Percentiles rank a stretch among this genome's conserved stretches.
phyloP scores from a whole-genome alignment of 2,113 vertebrate species.

The Pollimyrus isidori region DNA sequence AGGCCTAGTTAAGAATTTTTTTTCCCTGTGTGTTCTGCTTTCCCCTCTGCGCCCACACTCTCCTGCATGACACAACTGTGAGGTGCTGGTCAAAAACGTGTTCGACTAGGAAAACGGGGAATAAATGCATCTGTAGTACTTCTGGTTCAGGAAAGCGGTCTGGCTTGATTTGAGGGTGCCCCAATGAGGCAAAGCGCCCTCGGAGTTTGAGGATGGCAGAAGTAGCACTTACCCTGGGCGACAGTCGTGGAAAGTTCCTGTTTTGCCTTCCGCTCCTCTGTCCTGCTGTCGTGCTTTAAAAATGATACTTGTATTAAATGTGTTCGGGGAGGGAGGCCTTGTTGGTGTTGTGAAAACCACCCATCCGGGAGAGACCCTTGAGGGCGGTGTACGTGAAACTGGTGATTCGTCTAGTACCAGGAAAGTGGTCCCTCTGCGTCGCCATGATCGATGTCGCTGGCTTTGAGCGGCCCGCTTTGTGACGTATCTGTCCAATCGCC shows the following conservation, averaged over 20 bases:
- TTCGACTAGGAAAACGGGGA: background rate
- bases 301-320: background rate
- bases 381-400: background rate
- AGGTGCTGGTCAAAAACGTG: background rate
- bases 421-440: constrained; percentile 4
- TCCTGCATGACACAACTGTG: background rate
- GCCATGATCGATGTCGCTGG: background rate
- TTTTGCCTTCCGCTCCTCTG: background rate
- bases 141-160: background rate
- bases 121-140: background rate
- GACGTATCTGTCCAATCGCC: background rate
- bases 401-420: background rate
- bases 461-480: constrained; percentile 5
- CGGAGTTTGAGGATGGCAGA: background rate
- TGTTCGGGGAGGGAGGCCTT: background rate
- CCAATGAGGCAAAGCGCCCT: background rate
- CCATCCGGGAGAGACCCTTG: background rate
- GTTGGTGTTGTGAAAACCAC: constrained; percentile 1
- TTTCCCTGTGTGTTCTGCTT: background rate
- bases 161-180: background rate
- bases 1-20: background rate
- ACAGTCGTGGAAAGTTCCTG: background rate
- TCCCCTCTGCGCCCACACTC: background rate
- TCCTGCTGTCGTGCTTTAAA: background rate
- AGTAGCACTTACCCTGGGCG: background rate